Conservation (phyloP, 1,140 invertebrate species). For the Hestina assimilis region DNA sequence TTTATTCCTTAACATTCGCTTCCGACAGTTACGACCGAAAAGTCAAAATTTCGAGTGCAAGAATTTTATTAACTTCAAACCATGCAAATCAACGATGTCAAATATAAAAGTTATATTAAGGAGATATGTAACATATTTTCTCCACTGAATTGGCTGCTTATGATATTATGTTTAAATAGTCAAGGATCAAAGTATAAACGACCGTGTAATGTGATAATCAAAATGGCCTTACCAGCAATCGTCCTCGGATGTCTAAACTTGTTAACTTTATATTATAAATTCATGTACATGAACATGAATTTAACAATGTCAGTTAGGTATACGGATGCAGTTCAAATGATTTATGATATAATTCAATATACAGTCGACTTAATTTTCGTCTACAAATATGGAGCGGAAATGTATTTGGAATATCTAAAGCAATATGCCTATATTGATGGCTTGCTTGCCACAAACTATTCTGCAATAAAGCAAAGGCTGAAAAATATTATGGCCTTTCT, state of each 20-base stretch:
- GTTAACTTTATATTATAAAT: conserved; percentile 39
- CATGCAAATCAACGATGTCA: neutral
- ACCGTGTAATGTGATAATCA: neutral
- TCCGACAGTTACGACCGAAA: too few relatives aligned
- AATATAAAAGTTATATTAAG: conserved; percentile 14
- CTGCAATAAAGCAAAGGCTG: conserved; percentile 9
- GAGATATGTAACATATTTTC: conserved; percentile 18
- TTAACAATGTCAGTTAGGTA: conserved; percentile 44
- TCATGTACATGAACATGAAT: conserved; percentile 24
- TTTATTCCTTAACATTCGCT: too few relatives aligned
- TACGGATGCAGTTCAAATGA: conserved; percentile 47
- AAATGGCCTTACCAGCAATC: conserved; percentile 7
- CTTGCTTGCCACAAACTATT: conserved; percentile 13
- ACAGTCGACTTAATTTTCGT: conserved; percentile 50
- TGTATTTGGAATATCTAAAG: conserved; percentile 17
- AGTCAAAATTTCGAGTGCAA: too few relatives aligned
- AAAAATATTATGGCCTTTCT: conserved; percentile 8
- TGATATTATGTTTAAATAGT: conserved; percentile 25
- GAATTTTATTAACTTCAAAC: too few relatives aligned
- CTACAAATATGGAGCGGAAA: conserved; percentile 38
- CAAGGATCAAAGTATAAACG: neutral
- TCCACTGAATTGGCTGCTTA: conserved; percentile 26
- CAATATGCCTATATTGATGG: conserved; percentile 24
- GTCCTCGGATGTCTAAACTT: conserved; percentile 26
- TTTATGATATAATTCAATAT: conserved; percentile 50